These are phyloP conservation scores for Hermodice carunculata DNA, from an alignment of 2,888 invertebrate genomes.

Conservation along the genomic window DNA sequence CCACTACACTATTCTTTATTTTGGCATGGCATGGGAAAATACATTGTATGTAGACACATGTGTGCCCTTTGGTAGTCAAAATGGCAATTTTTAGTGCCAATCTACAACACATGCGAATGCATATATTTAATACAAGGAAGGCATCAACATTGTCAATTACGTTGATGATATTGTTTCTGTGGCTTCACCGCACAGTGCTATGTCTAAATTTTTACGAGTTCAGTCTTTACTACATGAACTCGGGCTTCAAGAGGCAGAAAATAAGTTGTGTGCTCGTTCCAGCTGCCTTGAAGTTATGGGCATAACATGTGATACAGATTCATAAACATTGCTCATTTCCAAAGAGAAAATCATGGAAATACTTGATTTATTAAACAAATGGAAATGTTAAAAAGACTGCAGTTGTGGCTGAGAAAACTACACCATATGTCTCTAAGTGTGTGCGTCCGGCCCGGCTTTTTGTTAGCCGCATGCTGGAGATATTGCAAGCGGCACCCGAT, in stretches of 20 bases:
- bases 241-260: neutral
- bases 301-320: neutral
- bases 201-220: neutral
- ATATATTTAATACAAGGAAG: neutral
- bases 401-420: too few relatives aligned
- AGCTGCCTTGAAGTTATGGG: neutral
- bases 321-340: too few relatives aligned
- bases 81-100: neutral
- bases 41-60: neutral
- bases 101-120: neutral
- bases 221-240: neutral
- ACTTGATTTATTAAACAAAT: too few relatives aligned
- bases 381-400: too few relatives aligned
- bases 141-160: neutral
- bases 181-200: neutral
- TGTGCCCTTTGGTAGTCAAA: neutral
- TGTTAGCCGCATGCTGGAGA: neutral
- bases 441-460: neutral
- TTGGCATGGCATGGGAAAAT: neutral
- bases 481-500: neutral
- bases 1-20: neutral
- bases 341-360: too few relatives aligned
- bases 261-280: neutral
- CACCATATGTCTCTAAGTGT: neutral
- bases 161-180: neutral